phyloP scores from a whole-genome alignment of 2,888 invertebrate species.

The Phorcus lineatus region DNA sequence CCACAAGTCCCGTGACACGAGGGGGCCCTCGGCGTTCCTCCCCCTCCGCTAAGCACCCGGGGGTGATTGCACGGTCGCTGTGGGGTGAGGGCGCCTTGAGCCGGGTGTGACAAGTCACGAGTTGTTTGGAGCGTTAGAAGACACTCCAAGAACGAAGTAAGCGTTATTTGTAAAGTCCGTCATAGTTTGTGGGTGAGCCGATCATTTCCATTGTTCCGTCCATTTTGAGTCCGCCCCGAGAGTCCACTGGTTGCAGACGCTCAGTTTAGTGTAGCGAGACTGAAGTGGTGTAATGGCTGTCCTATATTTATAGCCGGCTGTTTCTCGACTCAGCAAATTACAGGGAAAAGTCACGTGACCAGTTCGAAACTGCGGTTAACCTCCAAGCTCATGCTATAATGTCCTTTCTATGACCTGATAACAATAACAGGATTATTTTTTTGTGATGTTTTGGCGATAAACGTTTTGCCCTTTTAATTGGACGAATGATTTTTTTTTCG shows the following conservation, averaged over 20 bases:
- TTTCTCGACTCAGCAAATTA: no score
- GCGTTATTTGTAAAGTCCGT: background rate
- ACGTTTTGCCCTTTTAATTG: no score
- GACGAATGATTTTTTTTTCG: no score
- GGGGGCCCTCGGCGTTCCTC: constrained; percentile 1
- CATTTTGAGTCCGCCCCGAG: no score
- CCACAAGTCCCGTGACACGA: constrained; percentile 12
- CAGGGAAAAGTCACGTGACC: no score
- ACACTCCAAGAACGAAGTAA: background rate
- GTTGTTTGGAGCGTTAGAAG: background rate
- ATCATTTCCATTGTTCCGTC: background rate
- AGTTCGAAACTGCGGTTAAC: no score
- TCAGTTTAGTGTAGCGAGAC: background rate
- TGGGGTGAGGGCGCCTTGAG: background rate
- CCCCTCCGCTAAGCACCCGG: background rate
- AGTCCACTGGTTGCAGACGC: no score
- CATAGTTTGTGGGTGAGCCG: background rate
- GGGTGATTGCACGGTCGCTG: constrained; percentile 2
- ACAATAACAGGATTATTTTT: no score
- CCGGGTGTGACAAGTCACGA: background rate
- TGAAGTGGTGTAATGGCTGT: background rate
- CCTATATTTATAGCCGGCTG: no score
- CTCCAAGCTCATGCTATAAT: no score
- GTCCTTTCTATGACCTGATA: no score
- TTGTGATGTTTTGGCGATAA: no score